Evolutionary conservation across 2,113 vertebrate species (phyloP), one percentile per base, ranked within the genome.

Genomic region (Cyprinodon tularosa): DNA sequence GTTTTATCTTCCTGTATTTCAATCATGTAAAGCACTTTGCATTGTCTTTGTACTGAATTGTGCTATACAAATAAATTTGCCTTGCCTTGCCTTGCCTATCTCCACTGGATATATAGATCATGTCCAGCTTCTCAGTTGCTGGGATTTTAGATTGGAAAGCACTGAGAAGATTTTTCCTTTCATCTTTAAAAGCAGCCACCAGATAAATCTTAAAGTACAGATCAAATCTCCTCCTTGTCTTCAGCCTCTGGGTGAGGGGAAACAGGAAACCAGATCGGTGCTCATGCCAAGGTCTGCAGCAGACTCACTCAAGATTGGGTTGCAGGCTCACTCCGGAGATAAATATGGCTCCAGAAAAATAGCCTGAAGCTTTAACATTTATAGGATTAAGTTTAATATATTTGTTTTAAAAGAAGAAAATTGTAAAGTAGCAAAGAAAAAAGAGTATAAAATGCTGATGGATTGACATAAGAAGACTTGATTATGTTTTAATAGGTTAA

Each of bases 221-320:
- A 80, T 72, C 62, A 20, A 20, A 68, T 69, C 53, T 66, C 47
- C 14, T 15, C 59, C 67, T 59, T 62, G 65, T 78, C 45, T 83
- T 74, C 22, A 66, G 67, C 77, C n/a, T 83, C 62, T 22, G 36
- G 40, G 45, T 59, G 37, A 60, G 61, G 53, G 64, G 75, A 59
- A 65, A 88, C 45, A 82, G 76, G 57, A 76, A 71, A 64, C 72
- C 62, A 74, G 66, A 53, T 15, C 29, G 71, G 69, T 79, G 74
- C 66, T 17, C 0, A 40, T 83, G 87, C 91, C 79, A 91, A 88
- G 81, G 39, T 72, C 84, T 88, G 74, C 42, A 60, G 62, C 70
- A 40, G 60, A 20, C 70, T 69, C 14, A 13, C 71, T 60, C 63
- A 47, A 36, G 29, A 37, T 4, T 20, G 72, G 68, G 68, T 72